Evolutionary conservation across 2,113 vertebrate genomes (phyloP).

Genomic region (Tragelaphus scriptus): DNA sequence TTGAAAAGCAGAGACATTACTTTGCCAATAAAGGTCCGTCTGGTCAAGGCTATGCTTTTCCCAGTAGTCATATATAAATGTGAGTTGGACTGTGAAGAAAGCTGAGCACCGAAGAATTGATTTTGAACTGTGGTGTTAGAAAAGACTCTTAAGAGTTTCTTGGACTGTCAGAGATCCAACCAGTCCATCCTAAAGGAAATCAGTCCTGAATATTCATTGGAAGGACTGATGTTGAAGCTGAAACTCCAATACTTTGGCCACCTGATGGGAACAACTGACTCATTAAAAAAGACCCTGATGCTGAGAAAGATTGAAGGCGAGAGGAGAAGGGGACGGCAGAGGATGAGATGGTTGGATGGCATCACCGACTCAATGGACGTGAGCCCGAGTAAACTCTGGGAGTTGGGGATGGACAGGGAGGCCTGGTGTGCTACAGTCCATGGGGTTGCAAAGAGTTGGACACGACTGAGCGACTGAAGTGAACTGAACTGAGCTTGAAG

Average conservation of each 20-base stretch:
- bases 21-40: too few species aligned
- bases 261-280: neutral
- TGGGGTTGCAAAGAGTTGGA: neutral
- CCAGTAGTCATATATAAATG: too few species aligned
- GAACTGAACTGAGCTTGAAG: neutral
- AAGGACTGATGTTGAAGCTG: neutral
- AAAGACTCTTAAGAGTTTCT: neutral
- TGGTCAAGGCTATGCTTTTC: too few species aligned
- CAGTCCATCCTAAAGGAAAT: neutral
- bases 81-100: too few species aligned
- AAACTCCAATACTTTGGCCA: neutral
- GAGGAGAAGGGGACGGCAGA: neutral
- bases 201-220: neutral
- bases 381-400: neutral
- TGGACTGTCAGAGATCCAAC: neutral
- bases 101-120: too few species aligned
- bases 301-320: neutral
- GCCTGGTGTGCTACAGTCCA: neutral
- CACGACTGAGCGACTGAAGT: accelerated
- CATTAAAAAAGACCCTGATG: neutral
- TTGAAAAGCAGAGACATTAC: too few species aligned
- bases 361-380: neutral
- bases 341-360: neutral
- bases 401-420: neutral
- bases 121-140: neutral